A percentile compares a stretch with the other conserved stretches of the same genome.
phyloP scores from a whole-genome alignment of 2,888 invertebrate species.

The Meiosimyza platycephala region DNA sequence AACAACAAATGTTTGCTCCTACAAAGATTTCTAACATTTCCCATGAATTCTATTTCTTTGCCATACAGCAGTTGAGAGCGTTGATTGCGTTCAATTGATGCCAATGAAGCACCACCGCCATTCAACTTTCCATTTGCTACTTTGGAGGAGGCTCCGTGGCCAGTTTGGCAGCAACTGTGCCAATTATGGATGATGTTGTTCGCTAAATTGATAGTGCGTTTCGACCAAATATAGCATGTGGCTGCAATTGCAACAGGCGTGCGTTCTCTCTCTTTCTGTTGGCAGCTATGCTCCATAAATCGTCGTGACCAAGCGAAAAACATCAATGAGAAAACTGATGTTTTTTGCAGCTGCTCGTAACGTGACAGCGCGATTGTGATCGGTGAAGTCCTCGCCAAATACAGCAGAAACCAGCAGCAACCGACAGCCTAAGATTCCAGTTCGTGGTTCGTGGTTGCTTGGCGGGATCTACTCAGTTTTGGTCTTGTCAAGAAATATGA shows the following conservation, averaged over 20 bases:
- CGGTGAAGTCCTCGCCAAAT: slow-evolving; percentile 4
- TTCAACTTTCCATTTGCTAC: slow-evolving; percentile 4
- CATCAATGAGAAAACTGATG: neutral
- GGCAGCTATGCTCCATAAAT: slow-evolving; percentile 20
- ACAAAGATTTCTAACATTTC: too few species aligned
- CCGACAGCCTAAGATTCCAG: neutral
- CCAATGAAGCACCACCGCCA: neutral
- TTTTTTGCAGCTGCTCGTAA: slow-evolving; percentile 5
- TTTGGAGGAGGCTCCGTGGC: neutral
- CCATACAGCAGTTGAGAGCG: too few species aligned
- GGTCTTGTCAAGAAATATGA: slow-evolving; percentile 33
- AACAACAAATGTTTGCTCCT: too few species aligned
- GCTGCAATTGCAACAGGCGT: neutral
- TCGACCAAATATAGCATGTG: slow-evolving; percentile 21
- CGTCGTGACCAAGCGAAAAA: slow-evolving; percentile 20
- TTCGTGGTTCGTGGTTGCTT: neutral
- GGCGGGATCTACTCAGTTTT: slow-evolving; percentile 10
- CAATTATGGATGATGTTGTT: slow-evolving; percentile 27
- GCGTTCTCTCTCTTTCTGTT: neutral
- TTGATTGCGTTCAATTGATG: slow-evolving; percentile 14
- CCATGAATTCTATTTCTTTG: too few species aligned
- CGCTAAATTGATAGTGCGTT: neutral
- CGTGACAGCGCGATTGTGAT: slow-evolving; percentile 6
- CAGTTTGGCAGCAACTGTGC: slow-evolving; percentile 15
- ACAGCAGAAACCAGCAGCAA: neutral